Evolutionary conservation across 2,797 vertebrate genomes (phyloP).

Genomic region (Hemibagrus guttatus): DNA sequence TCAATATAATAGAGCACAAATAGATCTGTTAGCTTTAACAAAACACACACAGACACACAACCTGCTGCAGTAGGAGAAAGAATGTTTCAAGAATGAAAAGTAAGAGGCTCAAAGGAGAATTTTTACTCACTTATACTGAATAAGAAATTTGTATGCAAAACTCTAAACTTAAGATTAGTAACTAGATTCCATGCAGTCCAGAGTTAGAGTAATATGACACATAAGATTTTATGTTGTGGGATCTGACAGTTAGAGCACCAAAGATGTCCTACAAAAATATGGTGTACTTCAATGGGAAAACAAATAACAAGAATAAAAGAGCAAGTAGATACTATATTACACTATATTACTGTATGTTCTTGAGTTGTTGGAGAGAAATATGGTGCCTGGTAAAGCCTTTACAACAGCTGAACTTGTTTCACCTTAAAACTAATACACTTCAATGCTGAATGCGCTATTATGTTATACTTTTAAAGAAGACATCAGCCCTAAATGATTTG

Average conservation of each 20-base stretch:
- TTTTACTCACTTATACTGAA: neutral
- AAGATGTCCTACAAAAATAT: neutral
- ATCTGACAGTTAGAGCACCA: neutral
- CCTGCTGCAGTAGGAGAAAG: neutral
- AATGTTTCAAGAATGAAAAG: neutral
- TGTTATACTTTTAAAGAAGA: neutral
- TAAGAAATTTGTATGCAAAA: neutral
- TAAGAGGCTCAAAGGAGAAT: neutral
- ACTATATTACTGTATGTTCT: too few relatives aligned
- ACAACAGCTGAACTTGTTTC: too few relatives aligned
- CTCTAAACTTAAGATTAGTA: neutral
- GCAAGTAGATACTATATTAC: neutral
- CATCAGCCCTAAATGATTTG: neutral
- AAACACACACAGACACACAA: neutral
- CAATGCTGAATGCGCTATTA: neutral
- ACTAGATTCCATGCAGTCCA: neutral
- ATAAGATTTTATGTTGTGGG: neutral
- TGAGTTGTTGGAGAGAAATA: too few relatives aligned
- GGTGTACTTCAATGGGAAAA: neutral
- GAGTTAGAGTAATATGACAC: neutral
- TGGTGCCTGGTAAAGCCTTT: too few relatives aligned
- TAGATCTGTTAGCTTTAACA: slow-evolving; percentile 4
- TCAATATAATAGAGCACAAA: slow-evolving; percentile 19
- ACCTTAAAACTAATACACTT: neutral
- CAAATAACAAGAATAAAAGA: neutral